Base-by-base conservation (phyloP, 2,797 vertebrate species). In the Neomorphus geoffroyi region DNA sequence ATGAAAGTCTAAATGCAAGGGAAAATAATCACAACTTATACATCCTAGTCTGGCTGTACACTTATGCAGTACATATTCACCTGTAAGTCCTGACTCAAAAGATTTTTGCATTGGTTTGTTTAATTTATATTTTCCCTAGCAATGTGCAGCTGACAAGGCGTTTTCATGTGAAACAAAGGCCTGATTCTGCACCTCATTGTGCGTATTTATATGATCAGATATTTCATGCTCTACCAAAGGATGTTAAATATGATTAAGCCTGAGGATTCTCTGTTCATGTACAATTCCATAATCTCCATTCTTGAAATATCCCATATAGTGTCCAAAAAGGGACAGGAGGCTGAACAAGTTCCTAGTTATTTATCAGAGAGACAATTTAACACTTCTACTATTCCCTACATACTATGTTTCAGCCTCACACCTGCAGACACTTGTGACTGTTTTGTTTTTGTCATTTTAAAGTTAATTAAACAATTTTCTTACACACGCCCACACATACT, bases 391-490 rank as follows among this genome's bases (percentile, higher is more conserved):
- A 15, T 80, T 67, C 30, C 15, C 8, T 32, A 4, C 10, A 9
- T n/a, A 13, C 5, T 43, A 10, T 35, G n/a, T 56, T 93, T 83
- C 33, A 88, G 19, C 12, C 3, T 88, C 37, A 71, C 32, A 80
- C 45, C 33, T 90, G 82, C 61, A 88, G 54, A 53, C 32, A 53
- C 12, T 58, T 1, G 0, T 67, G 21, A 39, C 4, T 46, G 13
- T 46, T 79, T 84, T 81, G 30, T 17, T 88, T 86, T 73, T 57
- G 27, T 41, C 1, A 46, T 84, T 84, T 84, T 81, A 57, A 74
- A 86, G 46, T 78, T 82, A 92, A 80, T 80, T 90, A 80, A 88
- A 67, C 28, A 33, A 91, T 86, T 78, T 83, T 30, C 16, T 88
- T 84, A 78, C 41, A 41, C n/a, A 22, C 53, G 46, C 24, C 26